Evolutionary conservation across 92 coral and sea anemone genomes (phyloP).

Genomic region (Paramuricea clavata): DNA sequence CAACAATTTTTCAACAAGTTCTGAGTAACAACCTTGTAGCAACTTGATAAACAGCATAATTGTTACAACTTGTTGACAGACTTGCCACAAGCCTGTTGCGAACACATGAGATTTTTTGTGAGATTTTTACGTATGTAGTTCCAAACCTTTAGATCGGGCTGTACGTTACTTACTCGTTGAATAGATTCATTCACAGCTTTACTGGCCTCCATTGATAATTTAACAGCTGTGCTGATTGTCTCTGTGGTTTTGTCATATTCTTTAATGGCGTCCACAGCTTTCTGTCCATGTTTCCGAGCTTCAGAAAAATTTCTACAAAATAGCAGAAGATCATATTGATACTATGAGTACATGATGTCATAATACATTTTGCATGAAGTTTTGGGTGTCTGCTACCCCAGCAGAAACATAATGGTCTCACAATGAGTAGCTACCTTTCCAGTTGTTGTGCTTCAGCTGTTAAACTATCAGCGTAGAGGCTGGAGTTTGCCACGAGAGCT

Average conservation of each 20-base stretch:
- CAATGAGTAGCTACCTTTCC: conserved; percentile 77
- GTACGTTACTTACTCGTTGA: conserved; percentile 69
- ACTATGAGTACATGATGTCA: too few species aligned
- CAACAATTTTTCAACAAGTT: too few species aligned
- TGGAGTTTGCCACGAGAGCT: conserved; percentile 76
- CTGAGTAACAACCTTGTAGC: too few species aligned
- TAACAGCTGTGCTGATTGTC: conserved; percentile 76
- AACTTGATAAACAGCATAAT: too few species aligned
- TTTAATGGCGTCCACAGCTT: conserved; percentile 87
- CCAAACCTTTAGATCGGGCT: background rate
- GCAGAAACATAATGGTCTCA: background rate
- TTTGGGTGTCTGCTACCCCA: background rate
- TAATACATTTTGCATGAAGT: too few species aligned
- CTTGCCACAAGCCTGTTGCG: too few species aligned
- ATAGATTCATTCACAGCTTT: conserved; percentile 75
- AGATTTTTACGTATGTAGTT: too few species aligned
- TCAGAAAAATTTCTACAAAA: conserved; percentile 75
- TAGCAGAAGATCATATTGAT: too few species aligned
- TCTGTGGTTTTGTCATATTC: conserved; percentile 80
- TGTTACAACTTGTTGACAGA: too few species aligned
- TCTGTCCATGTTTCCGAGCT: conserved; percentile 77
- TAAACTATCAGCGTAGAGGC: conserved; percentile 77
- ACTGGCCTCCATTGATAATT: conserved; percentile 81
- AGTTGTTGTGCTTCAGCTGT: conserved; percentile 76
- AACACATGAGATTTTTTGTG: too few species aligned